Base-by-base conservation (phyloP, 1,140 invertebrate species). In the Nautilus pompilius region DNA sequence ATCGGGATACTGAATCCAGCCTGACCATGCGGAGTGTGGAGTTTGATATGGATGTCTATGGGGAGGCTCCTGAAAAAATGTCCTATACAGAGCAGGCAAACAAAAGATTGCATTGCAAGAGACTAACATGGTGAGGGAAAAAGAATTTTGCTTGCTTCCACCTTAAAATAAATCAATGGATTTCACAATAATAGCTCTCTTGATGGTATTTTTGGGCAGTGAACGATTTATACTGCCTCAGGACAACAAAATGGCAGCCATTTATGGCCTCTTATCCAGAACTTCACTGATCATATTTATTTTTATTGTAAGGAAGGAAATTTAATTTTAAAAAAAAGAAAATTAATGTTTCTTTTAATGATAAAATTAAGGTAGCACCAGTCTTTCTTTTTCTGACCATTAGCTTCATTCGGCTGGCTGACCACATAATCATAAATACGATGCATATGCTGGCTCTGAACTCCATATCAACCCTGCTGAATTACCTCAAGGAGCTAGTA, bases 71-170 rank as follows among this genome's bases (percentile, higher is more conserved):
- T 17, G 82, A 85, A 45, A 85, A 84, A 69, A 84, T 92, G 85
- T 90, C 89, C 26, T 93, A 92, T 71, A 91, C 90, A 32, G 89
- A 93, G 70, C 90, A 93, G 70, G 89, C 90, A 0, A 88, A 89
- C 62, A 94, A 93, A 74, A 85, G 89, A 63, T 86, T 88, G 58
- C 89, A 90, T 70, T 93, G 91, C 76, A 86, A 88, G 69, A 83
- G 87, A 28, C 82, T 91, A 0, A 86, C 87, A 20, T 86, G 88
- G 89, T 91, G 83, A 71, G 75, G 72, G 56, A 10, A 1, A 45
- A 33, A 13, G 3, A 15, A 15, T 29, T 55, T 20, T 46, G 30
- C 24, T 10, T n/a, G n/a, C n/a, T n/a, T n/a, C n/a, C n/a, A n/a
- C n/a, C n/a, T n/a, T n/a, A n/a, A n/a, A n/a, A n/a, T n/a, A n/a